Evolutionary conservation across 1,140 invertebrate species (phyloP).

Genomic region (Penaeus chinensis): DNA sequence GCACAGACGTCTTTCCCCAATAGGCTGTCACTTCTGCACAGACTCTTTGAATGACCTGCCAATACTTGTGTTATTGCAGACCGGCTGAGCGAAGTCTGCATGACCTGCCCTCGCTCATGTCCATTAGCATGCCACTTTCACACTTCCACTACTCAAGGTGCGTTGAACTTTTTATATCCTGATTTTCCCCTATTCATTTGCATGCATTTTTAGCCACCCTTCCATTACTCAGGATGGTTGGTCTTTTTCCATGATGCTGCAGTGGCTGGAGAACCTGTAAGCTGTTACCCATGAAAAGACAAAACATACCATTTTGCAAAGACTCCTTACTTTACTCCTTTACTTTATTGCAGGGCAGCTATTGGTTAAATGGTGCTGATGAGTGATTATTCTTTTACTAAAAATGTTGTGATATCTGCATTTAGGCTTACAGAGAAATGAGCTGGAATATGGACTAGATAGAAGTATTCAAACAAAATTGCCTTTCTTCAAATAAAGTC

Average conservation of each 20-base stretch:
- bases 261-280: too few species aligned
- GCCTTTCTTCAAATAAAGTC: too few species aligned
- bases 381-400: too few species aligned
- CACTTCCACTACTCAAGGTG: constrained; percentile 61
- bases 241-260: background rate
- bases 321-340: too few species aligned
- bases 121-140: constrained; percentile 57
- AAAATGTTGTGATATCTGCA: too few species aligned
- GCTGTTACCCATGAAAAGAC: too few species aligned
- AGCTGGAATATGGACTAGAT: too few species aligned
- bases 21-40: constrained; percentile 14
- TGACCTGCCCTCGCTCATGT: constrained; percentile 54
- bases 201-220: background rate
- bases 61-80: constrained; percentile 45
- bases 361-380: too few species aligned
- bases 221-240: background rate
- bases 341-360: too few species aligned
- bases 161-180: constrained; percentile 27
- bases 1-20: background rate
- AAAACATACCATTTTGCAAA: too few species aligned
- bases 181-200: background rate
- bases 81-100: constrained; percentile 56
- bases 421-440: too few species aligned
- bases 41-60: background rate
- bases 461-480: too few species aligned